phyloP scores from a whole-genome alignment of 1,140 invertebrate genomes.

The Drosophila nasuta region DNA sequence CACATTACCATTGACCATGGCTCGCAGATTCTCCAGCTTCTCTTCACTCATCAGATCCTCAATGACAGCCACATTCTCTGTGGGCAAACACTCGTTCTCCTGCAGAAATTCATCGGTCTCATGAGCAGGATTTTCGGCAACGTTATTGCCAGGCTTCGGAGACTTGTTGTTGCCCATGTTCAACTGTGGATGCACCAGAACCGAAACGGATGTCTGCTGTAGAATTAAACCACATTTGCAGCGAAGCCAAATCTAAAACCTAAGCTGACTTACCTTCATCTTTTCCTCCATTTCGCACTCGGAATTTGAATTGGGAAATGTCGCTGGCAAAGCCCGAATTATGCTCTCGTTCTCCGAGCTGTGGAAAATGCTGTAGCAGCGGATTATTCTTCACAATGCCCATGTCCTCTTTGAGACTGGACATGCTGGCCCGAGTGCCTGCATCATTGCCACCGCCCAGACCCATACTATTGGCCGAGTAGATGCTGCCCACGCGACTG shows the following conservation, averaged over 20 bases:
- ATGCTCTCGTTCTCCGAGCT: conserved; percentile 85
- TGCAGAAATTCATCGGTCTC: conserved; percentile 71
- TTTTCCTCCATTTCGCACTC: conserved; percentile 84
- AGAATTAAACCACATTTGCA: not conserved
- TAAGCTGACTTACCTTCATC: conserved; percentile 53
- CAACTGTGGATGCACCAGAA: conserved; percentile 88
- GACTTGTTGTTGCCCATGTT: conserved; percentile 50
- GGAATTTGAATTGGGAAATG: conserved; percentile 83
- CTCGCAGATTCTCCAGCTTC: conserved; percentile 87
- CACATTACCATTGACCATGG: conserved; percentile 88
- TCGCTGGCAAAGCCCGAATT: conserved; percentile 85
- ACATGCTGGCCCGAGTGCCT: conserved; percentile 63
- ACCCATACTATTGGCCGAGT: conserved; percentile 71
- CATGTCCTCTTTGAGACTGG: conserved; percentile 78
- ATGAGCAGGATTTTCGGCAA: conserved; percentile 32
- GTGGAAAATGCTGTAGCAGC: conserved; percentile 88
- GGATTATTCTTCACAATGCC: conserved; percentile 91
- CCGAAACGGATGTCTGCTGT: conserved; percentile 87
- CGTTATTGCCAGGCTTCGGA: conserved; percentile 38
- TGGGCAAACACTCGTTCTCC: conserved; percentile 89
- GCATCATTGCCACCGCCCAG: conserved; percentile 60
- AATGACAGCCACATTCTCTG: conserved; percentile 93
- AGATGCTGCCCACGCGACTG: conserved; percentile 73
- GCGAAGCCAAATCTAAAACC: rapidly evolving
- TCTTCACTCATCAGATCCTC: conserved; percentile 91